phyloP scores from a whole-genome alignment of 2,113 vertebrate genomes.

The Egretta garzetta region DNA sequence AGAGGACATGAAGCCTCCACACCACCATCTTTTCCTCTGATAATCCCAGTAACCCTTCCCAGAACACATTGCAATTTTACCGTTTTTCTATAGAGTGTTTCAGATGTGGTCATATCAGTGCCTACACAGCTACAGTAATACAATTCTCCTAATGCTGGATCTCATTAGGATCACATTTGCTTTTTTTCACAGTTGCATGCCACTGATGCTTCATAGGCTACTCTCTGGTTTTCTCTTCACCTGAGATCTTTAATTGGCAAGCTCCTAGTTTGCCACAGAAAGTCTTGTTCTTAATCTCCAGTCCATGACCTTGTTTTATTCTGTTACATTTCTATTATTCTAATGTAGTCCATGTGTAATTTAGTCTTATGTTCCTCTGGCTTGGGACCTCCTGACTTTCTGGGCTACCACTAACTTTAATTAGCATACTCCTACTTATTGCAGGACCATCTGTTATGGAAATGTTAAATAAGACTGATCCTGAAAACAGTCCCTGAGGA shows the following conservation, averaged over 20 bases:
- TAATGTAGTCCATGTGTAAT: not conserved
- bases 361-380: not conserved
- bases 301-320: not conserved
- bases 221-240: not conserved
- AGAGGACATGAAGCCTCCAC: not conserved
- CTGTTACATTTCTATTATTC: not conserved
- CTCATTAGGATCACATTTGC: not conserved
- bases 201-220: not conserved
- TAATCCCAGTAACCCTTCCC: not conserved
- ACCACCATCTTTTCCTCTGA: not conserved
- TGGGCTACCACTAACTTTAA: not conserved
- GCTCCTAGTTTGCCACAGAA: not conserved
- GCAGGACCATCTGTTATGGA: not conserved
- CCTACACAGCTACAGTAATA: not conserved
- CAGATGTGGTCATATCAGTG: not conserved
- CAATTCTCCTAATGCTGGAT: not conserved
- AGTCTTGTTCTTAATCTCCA: not conserved
- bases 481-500: not conserved
- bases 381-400: not conserved
- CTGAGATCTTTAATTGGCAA: not conserved
- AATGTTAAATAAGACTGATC: not conserved
- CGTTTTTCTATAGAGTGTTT: not conserved
- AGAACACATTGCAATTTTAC: not conserved
- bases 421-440: not conserved
- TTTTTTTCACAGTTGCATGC: not conserved